A percentile compares a stretch with the other conserved stretches of the same genome.
Conservation (phyloP, 2,888 invertebrate species). For the Metallyticus violacea region DNA sequence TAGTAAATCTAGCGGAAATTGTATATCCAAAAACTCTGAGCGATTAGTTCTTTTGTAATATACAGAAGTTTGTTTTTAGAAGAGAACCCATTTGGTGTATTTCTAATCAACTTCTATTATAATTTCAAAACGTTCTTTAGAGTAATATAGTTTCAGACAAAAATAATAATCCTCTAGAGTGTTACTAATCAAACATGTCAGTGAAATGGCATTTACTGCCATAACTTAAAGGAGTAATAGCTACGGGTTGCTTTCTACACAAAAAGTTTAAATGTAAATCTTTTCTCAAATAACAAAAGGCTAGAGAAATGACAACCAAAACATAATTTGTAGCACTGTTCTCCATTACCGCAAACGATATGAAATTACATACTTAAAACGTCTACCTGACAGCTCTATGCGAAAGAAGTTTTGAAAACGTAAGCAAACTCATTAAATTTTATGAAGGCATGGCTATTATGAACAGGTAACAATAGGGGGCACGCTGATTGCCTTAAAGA, state of each 20-base stretch:
- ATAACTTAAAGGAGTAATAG: too few relatives aligned
- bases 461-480: neutral
- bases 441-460: neutral
- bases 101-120: too few relatives aligned
- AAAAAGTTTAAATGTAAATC: neutral
- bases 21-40: too few relatives aligned
- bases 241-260: neutral
- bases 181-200: neutral
- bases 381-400: neutral
- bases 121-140: too few relatives aligned
- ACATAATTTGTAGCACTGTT: neutral
- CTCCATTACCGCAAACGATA: conserved; percentile 15
- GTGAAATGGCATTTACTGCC: too few relatives aligned
- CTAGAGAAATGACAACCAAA: neutral
- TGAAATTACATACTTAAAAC: conserved; percentile 12
- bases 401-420: neutral
- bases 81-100: too few relatives aligned
- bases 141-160: too few relatives aligned
- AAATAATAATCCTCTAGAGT: neutral
- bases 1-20: too few relatives aligned
- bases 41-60: too few relatives aligned
- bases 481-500: neutral
- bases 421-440: neutral
- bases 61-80: too few relatives aligned
- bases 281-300: neutral